Conservation (phyloP, 2,888 invertebrate species). For the Aphrophora alni region DNA sequence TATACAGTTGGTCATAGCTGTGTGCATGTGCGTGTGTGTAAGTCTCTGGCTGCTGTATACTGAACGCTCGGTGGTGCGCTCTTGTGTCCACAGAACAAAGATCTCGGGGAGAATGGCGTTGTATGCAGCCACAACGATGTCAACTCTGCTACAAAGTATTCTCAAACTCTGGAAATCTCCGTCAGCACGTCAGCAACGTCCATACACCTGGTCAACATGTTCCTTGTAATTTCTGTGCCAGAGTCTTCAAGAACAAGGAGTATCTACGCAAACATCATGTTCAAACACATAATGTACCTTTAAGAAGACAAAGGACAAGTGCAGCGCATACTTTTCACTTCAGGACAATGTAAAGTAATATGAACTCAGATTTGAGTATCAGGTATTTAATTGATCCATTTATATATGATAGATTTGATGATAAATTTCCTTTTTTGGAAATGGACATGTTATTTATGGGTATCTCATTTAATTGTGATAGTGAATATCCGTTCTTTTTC, state of each 20-base stretch:
- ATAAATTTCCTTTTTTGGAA: neutral
- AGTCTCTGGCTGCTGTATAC: neutral
- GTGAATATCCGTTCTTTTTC: too few relatives aligned
- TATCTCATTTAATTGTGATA: neutral
- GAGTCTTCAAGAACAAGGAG: constrained; percentile 55
- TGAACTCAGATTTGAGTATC: neutral
- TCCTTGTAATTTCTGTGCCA: constrained; percentile 53
- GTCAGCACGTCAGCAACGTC: constrained; percentile 56
- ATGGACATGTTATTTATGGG: neutral
- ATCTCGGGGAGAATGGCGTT: constrained; percentile 52
- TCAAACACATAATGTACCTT: constrained; percentile 54
- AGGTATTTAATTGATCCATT: neutral
- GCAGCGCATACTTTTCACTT: neutral
- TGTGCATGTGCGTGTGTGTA: neutral
- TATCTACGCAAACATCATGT: constrained; percentile 56
- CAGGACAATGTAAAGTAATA: neutral
- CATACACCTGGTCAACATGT: constrained; percentile 54
- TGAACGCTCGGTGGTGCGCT: constrained; percentile 15
- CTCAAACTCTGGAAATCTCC: constrained; percentile 55
- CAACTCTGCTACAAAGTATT: constrained; percentile 55
- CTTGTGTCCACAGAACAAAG: constrained; percentile 37
- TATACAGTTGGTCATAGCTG: constrained; percentile 11
- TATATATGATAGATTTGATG: neutral
- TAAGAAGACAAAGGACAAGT: constrained; percentile 44
- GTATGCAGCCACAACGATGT: constrained; percentile 56